Percentiles rank a stretch among this genome's conserved stretches.
phyloP scores from a whole-genome alignment of 2,888 invertebrate genomes.

The Anoplius nigerrimus region DNA sequence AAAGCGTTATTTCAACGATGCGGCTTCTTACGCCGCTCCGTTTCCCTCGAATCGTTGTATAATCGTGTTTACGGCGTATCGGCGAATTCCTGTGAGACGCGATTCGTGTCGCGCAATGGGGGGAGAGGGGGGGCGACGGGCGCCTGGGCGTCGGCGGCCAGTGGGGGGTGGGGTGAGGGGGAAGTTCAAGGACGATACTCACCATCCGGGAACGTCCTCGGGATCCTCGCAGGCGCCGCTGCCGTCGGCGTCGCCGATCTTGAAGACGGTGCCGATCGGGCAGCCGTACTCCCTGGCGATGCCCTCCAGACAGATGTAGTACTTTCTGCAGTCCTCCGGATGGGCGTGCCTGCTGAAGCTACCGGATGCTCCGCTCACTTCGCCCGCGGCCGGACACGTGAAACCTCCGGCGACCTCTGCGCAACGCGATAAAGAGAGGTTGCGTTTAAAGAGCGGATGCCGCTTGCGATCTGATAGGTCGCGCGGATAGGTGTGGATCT shows the following conservation, averaged over 20 bases:
- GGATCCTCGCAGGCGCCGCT: constrained; percentile 96
- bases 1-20: too few species aligned
- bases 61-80: too few species aligned
- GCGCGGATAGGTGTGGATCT: constrained; percentile 28
- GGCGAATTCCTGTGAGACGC: too few species aligned
- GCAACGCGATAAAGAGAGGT: constrained; percentile 31
- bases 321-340: constrained; percentile 95
- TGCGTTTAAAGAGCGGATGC: not conserved
- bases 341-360: constrained; percentile 96
- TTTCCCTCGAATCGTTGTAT: too few species aligned
- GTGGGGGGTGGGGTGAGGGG: too few species aligned
- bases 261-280: constrained; percentile 96
- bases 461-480: not conserved
- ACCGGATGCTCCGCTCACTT: constrained; percentile 85
- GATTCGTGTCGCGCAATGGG: too few species aligned
- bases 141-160: too few species aligned
- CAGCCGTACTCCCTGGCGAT: constrained; percentile 95
- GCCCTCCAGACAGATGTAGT: constrained; percentile 95
- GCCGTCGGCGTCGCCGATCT: constrained; percentile 93
- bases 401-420: constrained; percentile 94
- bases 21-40: too few species aligned
- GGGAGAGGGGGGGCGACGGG: too few species aligned
- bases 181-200: constrained; percentile 74
- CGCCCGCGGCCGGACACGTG: constrained; percentile 88
- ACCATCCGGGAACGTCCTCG: constrained; percentile 97